phyloP scores from a whole-genome alignment of 2,888 invertebrate genomes.

The Trichogramma dendrolimi region DNA sequence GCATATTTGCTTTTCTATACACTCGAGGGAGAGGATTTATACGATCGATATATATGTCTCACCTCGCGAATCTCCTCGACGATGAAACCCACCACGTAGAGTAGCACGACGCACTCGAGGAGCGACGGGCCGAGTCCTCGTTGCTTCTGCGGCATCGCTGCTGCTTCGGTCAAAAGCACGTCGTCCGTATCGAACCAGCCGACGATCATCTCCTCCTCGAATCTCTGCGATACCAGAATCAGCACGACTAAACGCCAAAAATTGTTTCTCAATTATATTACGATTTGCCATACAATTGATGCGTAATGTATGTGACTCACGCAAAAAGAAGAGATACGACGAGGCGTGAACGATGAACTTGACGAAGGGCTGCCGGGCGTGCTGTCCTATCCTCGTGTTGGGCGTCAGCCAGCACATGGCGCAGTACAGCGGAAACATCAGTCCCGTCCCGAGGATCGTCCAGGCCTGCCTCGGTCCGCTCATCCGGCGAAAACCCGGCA shows the following conservation, averaged over 20 bases:
- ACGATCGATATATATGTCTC: not conserved
- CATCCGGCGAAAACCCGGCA: slow-evolving; percentile 88
- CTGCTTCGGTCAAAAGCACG: slow-evolving; percentile 60
- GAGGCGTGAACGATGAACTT: slow-evolving; percentile 93
- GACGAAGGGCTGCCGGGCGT: slow-evolving; percentile 93
- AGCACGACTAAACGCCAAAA: slow-evolving; percentile 68
- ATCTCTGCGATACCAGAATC: slow-evolving; percentile 87
- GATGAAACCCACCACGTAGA: slow-evolving; percentile 85
- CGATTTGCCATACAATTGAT: no score
- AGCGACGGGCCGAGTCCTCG: slow-evolving; percentile 82
- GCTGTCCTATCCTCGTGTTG: slow-evolving; percentile 70
- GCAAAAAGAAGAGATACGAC: slow-evolving; percentile 87
- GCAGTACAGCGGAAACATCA: slow-evolving; percentile 85
- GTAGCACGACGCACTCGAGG: slow-evolving; percentile 75
- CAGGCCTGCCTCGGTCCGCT: slow-evolving; percentile 68
- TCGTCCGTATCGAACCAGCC: slow-evolving; percentile 67
- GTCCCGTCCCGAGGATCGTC: slow-evolving; percentile 70
- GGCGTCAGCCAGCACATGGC: slow-evolving; percentile 81
- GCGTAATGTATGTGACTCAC: slow-evolving; percentile 60
- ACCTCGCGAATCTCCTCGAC: slow-evolving; percentile 86
- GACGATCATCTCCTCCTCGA: slow-evolving; percentile 72
- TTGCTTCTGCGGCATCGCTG: slow-evolving; percentile 50
- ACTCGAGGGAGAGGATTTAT: not conserved
- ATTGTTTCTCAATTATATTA: no score
- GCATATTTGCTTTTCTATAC: no score